Conservation (phyloP, 2,113 vertebrate genomes). For the Promerops cafer region DNA sequence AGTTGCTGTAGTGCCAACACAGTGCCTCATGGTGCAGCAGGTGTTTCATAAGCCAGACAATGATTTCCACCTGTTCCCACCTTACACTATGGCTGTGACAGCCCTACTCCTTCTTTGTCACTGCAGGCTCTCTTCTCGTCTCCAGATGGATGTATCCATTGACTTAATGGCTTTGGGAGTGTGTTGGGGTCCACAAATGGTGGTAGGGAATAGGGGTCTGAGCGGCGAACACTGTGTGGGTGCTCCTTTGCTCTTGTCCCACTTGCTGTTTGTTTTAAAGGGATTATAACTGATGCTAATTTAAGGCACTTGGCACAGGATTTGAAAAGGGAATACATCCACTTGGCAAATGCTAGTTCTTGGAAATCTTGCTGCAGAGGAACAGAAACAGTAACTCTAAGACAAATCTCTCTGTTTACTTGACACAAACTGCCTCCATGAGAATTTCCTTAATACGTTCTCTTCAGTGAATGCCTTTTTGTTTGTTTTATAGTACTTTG, state of each 20-base stretch:
- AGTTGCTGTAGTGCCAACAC: not conserved
- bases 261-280: not conserved
- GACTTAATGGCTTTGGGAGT: not conserved
- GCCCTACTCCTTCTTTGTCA: not conserved
- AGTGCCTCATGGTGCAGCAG: not conserved
- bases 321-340: not conserved
- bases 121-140: not conserved
- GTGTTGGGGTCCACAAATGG: not conserved
- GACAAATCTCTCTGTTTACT: not conserved
- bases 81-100: rapidly evolving
- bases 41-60: not conserved
- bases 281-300: not conserved
- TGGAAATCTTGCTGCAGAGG: not conserved
- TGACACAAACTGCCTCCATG: not conserved
- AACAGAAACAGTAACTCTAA: not conserved
- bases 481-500: not conserved
- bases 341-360: not conserved
- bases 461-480: not conserved
- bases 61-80: not conserved
- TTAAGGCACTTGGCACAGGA: not conserved
- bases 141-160: not conserved
- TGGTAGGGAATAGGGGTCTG: not conserved
- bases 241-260: not conserved
- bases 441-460: not conserved
- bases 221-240: too few species aligned